Percentiles rank a stretch among this genome's conserved stretches.
These are phyloP conservation scores for Anoura caudifer DNA, from an alignment of 2,113 vertebrate species.

Conservation along the genomic window DNA sequence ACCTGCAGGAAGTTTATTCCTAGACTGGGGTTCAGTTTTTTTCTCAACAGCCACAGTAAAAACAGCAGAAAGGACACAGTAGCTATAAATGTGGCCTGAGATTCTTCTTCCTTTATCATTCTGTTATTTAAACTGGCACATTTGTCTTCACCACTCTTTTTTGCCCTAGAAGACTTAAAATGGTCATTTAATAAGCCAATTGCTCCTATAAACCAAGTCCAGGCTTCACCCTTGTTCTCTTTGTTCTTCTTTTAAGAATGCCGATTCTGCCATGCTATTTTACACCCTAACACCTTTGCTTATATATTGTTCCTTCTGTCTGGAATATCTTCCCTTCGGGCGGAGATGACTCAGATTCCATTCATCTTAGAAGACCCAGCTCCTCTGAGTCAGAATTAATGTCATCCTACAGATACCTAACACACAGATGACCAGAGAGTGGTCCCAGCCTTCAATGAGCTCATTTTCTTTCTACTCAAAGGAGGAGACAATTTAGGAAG, in stretches of 20 bases:
- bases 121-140: not conserved
- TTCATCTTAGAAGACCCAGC: conserved; percentile 22
- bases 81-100: not conserved
- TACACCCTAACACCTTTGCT: not conserved
- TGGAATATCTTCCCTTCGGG: not conserved
- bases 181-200: not conserved
- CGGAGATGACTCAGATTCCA: not conserved
- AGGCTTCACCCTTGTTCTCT: too few species aligned
- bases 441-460: not conserved
- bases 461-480: not conserved
- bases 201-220: not conserved
- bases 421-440: not conserved
- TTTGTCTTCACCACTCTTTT: not conserved
- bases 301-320: not conserved
- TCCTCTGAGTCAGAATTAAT: conserved; percentile 39
- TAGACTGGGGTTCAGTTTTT: not conserved
- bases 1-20: conserved; percentile 31
- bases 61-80: not conserved
- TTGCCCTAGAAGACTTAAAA: not conserved
- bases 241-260: not conserved
- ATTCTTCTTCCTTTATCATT: not conserved
- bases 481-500: not conserved
- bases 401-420: not conserved
- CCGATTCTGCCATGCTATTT: not conserved
- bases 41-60: not conserved